Percentiles rank a stretch among this genome's conserved stretches.
These are phyloP conservation scores for Spodoptera litura DNA, from an alignment of 1,140 invertebrate species.

Conservation along the genomic window DNA sequence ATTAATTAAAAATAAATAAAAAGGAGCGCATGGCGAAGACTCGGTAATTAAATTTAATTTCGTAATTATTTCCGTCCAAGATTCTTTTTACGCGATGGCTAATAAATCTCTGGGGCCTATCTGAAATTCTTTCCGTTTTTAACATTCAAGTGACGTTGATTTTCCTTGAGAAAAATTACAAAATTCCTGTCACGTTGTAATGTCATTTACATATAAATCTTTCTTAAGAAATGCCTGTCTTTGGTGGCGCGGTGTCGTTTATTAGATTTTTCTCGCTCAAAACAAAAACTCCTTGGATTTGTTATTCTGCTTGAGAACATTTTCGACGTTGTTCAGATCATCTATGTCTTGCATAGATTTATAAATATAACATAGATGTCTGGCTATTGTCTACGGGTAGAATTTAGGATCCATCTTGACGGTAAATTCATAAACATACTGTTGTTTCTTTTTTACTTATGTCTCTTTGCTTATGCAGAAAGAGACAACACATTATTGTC, in stretches of 20 bases:
- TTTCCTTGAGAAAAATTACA: conserved; percentile 21
- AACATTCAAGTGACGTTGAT: conserved; percentile 30
- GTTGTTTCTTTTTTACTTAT: no score
- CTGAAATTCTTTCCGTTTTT: conserved; percentile 21
- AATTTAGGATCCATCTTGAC: no score
- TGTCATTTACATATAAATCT: conserved; percentile 47
- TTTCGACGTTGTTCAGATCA: background rate
- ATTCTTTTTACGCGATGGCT: background rate
- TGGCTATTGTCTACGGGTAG: no score
- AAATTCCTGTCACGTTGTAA: conserved; percentile 41
- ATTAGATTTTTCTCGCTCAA: conserved; percentile 12
- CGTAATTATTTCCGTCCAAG: conserved; percentile 1
- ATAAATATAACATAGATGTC: no score
- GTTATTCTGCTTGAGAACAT: conserved; percentile 16
- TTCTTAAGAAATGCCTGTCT: conserved; percentile 33
- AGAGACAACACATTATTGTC: no score
- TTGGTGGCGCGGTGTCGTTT: conserved; percentile 13
- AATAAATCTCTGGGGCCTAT: conserved; percentile 7
- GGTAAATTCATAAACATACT: no score
- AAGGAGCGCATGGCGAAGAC: background rate
- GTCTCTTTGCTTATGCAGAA: no score
- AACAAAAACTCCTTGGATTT: conserved; percentile 19
- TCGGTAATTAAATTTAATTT: conserved; percentile 28
- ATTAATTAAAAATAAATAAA: background rate
- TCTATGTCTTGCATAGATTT: no score